Base-by-base conservation (phyloP, 2,888 invertebrate genomes). In the Pycnomerus fuliginosus region DNA sequence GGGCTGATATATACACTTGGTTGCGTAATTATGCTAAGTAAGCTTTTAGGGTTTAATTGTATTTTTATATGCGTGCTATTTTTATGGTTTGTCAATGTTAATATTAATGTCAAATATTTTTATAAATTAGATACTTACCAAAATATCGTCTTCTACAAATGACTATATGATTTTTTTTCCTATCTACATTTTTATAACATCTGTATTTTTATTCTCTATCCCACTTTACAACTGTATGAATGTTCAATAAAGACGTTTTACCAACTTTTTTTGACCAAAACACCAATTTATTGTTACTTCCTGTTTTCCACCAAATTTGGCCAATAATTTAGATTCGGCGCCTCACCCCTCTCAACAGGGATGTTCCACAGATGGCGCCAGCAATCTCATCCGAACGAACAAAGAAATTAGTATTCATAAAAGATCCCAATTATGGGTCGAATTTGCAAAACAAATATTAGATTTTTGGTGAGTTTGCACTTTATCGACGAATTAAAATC, bases 1-100 rank as follows among this genome's bases (percentile, higher is more conserved):
- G 80, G 56, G 72, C 72, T 1, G 80, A 80, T 52, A 72, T 73
- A 48, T 71, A 70, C 53, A 67, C 63, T 42, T 73, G 73, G 73
- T 60, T 72, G 50, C 60, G 63, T 50, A 64, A 65, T 58, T 60
- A 66, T 55, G 51, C 64, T 47, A 62, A 64, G 48, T 64, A 62
- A 50, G 29, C 46, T 44, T 42, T 35, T 36, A 35, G 41, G 29
- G 34, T 37, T 42, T 53, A 28, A 44, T 51, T 50, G 50, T 54
- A 48, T 50, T 52, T 49, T 20, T 20, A 10, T 56, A 53, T 52
- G 48, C 51, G 55, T 56, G 55, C 55, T 51, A 53, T 50, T 58
- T 53, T 55, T 54, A 50, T 49, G 44, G 36, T 48, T 52, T 43
- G 52, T 54, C 54, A 45, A 50, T 56, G 50, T 56, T 53, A 43